A percentile compares a stretch with the other conserved stretches of the same genome.
These are phyloP conservation scores for Clusia tigrina DNA, from an alignment of 2,888 invertebrate species.

Conservation along the genomic window DNA sequence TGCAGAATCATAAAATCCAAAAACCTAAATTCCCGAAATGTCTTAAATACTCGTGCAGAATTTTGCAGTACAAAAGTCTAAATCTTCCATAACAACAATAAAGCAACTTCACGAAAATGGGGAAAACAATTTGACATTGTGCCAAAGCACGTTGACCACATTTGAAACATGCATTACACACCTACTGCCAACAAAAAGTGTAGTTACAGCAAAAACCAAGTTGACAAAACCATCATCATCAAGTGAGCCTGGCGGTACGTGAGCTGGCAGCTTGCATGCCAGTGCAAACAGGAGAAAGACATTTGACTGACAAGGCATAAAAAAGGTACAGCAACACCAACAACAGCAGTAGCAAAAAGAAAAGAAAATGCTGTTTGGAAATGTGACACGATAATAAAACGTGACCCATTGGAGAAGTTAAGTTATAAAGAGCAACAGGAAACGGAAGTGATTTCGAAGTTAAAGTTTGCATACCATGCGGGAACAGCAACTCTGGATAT, in stretches of 20 bases:
- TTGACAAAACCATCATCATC: background rate
- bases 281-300: background rate
- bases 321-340: slow-evolving; percentile 9
- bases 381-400: slow-evolving; percentile 49
- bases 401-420: slow-evolving; percentile 42
- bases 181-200: background rate
- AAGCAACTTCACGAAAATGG: background rate
- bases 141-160: slow-evolving; percentile 33
- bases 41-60: background rate
- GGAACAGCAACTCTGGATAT: too few species aligned
- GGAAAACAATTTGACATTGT: slow-evolving; percentile 55
- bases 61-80: background rate
- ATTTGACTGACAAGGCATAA: slow-evolving; percentile 16
- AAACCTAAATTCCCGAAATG: too few species aligned
- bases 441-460: background rate
- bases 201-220: background rate
- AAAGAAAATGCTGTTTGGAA: slow-evolving; percentile 29
- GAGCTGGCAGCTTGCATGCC: background rate
- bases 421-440: background rate
- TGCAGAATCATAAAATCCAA: too few species aligned
- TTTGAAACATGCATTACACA: background rate
- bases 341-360: slow-evolving; percentile 26
- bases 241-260: background rate
- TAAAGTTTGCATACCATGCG: background rate
- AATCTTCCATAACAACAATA: background rate